Conservation (phyloP, 2,888 invertebrate genomes). For the Hypselothyrea guttata region DNA sequence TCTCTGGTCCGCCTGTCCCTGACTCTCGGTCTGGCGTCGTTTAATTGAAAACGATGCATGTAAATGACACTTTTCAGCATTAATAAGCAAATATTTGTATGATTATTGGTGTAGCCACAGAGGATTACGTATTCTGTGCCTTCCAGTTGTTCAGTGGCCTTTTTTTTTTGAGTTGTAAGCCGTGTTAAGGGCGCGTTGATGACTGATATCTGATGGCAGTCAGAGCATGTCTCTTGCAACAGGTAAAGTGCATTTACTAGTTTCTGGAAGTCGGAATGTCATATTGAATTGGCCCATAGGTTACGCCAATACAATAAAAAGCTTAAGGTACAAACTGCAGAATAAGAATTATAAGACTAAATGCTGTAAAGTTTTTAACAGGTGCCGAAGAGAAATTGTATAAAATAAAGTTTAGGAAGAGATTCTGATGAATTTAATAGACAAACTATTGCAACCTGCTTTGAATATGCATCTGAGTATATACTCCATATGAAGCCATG, state of each 20-base stretch:
- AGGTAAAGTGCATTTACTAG: slow-evolving; percentile 59
- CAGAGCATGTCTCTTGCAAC: slow-evolving; percentile 27
- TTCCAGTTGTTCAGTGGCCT: background rate
- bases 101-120: slow-evolving; percentile 67
- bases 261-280: slow-evolving; percentile 50
- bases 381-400: no score
- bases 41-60: slow-evolving; percentile 78
- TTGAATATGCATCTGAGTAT: no score
- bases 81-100: slow-evolving; percentile 78
- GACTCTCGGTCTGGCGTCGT: slow-evolving; percentile 60
- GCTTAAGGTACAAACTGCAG: no score
- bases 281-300: slow-evolving; percentile 39
- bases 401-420: no score
- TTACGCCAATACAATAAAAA: slow-evolving; percentile 11
- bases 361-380: no score
- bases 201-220: slow-evolving; percentile 52
- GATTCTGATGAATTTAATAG: no score
- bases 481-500: no score
- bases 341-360: no score
- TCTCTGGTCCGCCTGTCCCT: slow-evolving; percentile 19
- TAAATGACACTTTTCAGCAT: slow-evolving; percentile 80
- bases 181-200: slow-evolving; percentile 36
- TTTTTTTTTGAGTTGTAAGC: slow-evolving; percentile 40
- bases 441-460: no score
- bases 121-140: slow-evolving; percentile 53